phyloP scores from a whole-genome alignment of 2,113 vertebrate genomes.

The Oxygymnocypris stewartii region DNA sequence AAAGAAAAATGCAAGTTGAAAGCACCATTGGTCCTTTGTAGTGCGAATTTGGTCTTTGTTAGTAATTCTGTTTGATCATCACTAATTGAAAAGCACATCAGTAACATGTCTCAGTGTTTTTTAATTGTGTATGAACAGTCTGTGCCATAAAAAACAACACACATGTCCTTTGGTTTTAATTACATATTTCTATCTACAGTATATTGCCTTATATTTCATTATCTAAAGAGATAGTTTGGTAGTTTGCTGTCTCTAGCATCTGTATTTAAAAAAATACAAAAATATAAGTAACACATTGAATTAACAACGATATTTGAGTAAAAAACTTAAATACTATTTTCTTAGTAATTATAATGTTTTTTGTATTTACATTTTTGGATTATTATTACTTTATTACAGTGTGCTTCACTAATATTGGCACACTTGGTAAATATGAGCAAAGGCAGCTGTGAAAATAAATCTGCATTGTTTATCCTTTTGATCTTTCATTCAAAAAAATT shows the following conservation, averaged over 20 bases:
- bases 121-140: not conserved
- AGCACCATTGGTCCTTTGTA: slow-evolving; percentile 13
- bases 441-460: no score
- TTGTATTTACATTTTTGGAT: no score
- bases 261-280: not conserved
- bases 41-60: slow-evolving; percentile 28
- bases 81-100: slow-evolving; percentile 17
- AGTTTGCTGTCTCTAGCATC: not conserved
- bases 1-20: slow-evolving; percentile 25
- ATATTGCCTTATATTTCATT: not conserved
- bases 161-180: not conserved
- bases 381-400: no score
- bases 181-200: not conserved
- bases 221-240: not conserved
- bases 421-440: no score
- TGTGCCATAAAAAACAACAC: not conserved
- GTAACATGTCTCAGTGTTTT: not conserved
- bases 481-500: no score
- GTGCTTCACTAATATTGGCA: no score
- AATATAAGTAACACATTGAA: no score
- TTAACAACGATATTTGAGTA: no score
- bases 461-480: no score
- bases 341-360: no score
- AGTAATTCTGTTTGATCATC: slow-evolving; percentile 28
- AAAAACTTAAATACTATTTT: no score